Evolutionary conservation across 2,888 invertebrate genomes (phyloP).

Genomic region (Orchesellides sinensis): DNA sequence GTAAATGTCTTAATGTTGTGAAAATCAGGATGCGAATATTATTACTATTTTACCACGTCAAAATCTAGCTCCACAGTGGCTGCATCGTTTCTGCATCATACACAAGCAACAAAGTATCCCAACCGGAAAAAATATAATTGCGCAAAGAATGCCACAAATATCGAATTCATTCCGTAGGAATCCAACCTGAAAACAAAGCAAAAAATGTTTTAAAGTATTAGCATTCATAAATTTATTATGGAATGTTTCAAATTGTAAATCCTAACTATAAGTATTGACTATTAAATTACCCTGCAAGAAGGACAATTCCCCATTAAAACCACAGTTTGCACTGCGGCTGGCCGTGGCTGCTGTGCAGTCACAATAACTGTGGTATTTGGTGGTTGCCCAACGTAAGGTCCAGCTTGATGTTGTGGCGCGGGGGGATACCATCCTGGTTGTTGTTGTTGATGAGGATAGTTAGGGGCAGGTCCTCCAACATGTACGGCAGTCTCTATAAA

Average conservation of each 20-base stretch:
- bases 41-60: no score
- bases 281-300: constrained; percentile 83
- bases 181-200: constrained; percentile 80
- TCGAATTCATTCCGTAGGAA: constrained; percentile 91
- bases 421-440: constrained; percentile 28
- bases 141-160: constrained; percentile 88
- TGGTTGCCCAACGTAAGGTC: background rate
- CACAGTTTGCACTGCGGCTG: constrained; percentile 79
- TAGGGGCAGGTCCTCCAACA: background rate
- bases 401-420: background rate
- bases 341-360: constrained; percentile 79
- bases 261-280: no score
- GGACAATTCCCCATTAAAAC: constrained; percentile 92
- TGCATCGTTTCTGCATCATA: constrained; percentile 89
- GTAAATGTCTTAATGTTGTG: background rate
- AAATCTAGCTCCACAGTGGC: constrained; percentile 87
- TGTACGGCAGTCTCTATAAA: background rate
- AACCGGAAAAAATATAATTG: constrained; percentile 90
- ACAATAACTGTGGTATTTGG: constrained; percentile 23
- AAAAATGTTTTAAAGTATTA: background rate
- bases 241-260: no score
- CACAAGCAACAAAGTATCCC: constrained; percentile 92
- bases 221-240: background rate
- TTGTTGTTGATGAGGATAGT: background rate
- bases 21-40: no score